Percentiles rank a stretch among this genome's conserved stretches.
These are phyloP conservation scores for Macaria liturata DNA, from an alignment of 2,888 invertebrate species.

Conservation along the genomic window DNA sequence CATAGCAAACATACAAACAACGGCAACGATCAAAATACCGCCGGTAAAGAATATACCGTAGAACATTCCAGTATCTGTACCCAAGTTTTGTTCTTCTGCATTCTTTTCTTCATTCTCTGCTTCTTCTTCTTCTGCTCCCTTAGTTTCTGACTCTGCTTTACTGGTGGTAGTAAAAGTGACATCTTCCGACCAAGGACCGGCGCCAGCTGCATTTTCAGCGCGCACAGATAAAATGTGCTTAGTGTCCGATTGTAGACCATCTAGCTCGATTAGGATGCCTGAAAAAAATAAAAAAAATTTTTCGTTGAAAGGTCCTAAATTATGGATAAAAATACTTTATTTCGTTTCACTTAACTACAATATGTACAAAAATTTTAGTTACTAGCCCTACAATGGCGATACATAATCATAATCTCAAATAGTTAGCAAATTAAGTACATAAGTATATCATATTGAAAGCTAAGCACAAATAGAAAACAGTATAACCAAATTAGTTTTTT, in stretches of 20 bases:
- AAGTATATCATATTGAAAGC: too few species aligned
- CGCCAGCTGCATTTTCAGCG: slow-evolving; percentile 54
- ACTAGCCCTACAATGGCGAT: too few species aligned
- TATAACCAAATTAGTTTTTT: too few species aligned
- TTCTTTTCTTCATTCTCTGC: slow-evolving; percentile 26
- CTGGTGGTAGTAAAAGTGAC: slow-evolving; percentile 37
- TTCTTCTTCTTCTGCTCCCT: slow-evolving; percentile 21
- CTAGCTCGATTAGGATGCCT: slow-evolving; percentile 44
- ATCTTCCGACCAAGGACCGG: slow-evolving; percentile 57
- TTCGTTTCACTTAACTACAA: too few species aligned
- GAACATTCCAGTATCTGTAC: slow-evolving; percentile 40
- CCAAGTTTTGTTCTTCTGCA: slow-evolving; percentile 3
- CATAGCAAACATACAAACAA: slow-evolving; percentile 56
- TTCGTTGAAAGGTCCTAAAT: too few species aligned
- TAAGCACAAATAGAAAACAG: too few species aligned
- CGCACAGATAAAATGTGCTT: slow-evolving; percentile 60
- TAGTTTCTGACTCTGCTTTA: background rate
- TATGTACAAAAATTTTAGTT: too few species aligned
- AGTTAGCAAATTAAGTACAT: too few species aligned
- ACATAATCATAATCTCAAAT: too few species aligned
- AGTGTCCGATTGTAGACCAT: slow-evolving; percentile 49
- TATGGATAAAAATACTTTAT: too few species aligned
- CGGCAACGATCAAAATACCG: slow-evolving; percentile 53
- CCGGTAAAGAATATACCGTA: slow-evolving; percentile 65
- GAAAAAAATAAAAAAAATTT: slow-evolving; percentile 18